phyloP scores from a whole-genome alignment of 2,888 invertebrate species.

The Dicranocentrus wangi region DNA sequence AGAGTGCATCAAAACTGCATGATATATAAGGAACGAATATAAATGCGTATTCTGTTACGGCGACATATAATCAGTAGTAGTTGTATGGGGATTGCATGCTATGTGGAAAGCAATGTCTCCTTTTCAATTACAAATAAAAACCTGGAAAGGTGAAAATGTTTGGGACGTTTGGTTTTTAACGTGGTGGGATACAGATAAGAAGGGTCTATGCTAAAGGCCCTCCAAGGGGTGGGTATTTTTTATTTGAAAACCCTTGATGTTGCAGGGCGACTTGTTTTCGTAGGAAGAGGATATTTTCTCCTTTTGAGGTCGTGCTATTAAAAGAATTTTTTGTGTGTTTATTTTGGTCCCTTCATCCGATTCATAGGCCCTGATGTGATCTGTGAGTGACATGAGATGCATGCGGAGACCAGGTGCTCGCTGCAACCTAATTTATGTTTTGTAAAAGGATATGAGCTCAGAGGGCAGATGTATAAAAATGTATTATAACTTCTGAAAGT shows the following conservation, averaged over 20 bases:
- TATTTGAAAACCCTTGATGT: not conserved
- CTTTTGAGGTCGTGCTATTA: not conserved
- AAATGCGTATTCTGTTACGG: not conserved
- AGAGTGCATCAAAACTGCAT: constrained; percentile 21
- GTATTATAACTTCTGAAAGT: not conserved
- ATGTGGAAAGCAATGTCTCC: not conserved
- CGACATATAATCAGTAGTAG: not conserved
- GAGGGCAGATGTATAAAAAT: constrained; percentile 30
- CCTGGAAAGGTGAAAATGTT: not conserved
- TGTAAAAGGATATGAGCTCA: not conserved
- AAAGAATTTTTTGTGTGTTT: not conserved
- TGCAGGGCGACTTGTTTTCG: constrained; percentile 26
- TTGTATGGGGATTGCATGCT: not conserved
- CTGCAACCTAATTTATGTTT: constrained; percentile 14
- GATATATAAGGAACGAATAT: not conserved
- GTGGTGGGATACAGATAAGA: not conserved
- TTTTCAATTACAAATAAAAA: not conserved
- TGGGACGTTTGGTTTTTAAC: not conserved
- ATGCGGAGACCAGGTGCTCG: constrained; percentile 53
- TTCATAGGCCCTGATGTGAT: too few relatives aligned
- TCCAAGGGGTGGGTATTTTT: constrained; percentile 30
- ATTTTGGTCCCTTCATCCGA: constrained; percentile 18
- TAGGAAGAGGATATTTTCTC: constrained; percentile 19
- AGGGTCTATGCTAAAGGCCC: constrained; percentile 28
- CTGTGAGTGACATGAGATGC: constrained; percentile 23